A percentile compares a stretch with the other conserved stretches of the same genome.
These are phyloP conservation scores for Drosophila stalkeri DNA, from an alignment of 2,888 invertebrate species.

Conservation along the genomic window DNA sequence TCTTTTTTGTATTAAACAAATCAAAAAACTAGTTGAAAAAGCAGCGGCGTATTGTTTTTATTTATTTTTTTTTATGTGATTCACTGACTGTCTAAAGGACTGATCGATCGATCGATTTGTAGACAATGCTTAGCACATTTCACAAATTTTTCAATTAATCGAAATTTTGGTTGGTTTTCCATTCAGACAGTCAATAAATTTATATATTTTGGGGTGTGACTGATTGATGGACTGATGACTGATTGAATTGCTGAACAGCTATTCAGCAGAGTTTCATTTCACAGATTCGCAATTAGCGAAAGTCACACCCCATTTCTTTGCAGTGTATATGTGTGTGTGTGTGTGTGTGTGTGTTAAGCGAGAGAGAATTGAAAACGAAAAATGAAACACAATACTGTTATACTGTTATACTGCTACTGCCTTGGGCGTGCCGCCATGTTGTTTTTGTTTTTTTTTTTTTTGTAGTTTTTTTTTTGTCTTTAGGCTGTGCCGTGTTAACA, in stretches of 20 bases:
- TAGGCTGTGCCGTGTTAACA: conserved; percentile 67
- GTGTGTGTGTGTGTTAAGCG: conserved; percentile 52
- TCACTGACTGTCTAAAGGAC: conserved; percentile 4
- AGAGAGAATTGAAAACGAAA: conserved; percentile 47
- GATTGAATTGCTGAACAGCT: conserved; percentile 3
- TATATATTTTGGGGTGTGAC: conserved; percentile 24
- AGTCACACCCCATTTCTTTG: conserved; percentile 12
- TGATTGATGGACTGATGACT: conserved; percentile 14
- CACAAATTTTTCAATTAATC: conserved; percentile 37
- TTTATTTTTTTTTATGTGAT: conserved; percentile 15
- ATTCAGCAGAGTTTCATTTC: conserved; percentile 4
- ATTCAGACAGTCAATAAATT: conserved; percentile 4
- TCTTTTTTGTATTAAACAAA: conserved; percentile 46
- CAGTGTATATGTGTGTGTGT: conserved; percentile 22
- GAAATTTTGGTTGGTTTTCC: conserved; percentile 3
- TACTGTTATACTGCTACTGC: conserved; percentile 50
- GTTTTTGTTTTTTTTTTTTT: not conserved
- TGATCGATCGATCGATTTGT: conserved; percentile 14
- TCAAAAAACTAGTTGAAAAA: conserved; percentile 64
- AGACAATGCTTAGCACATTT: conserved; percentile 10
- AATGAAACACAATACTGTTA: conserved; percentile 71
- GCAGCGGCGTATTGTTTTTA: conserved; percentile 57
- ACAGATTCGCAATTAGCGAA: conserved; percentile 33
- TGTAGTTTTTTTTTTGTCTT: not conserved
- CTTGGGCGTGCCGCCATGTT: conserved; percentile 65